Evolutionary conservation across 2,888 invertebrate genomes (phyloP).

Genomic region (Drosophila nr. perissopoda): DNA sequence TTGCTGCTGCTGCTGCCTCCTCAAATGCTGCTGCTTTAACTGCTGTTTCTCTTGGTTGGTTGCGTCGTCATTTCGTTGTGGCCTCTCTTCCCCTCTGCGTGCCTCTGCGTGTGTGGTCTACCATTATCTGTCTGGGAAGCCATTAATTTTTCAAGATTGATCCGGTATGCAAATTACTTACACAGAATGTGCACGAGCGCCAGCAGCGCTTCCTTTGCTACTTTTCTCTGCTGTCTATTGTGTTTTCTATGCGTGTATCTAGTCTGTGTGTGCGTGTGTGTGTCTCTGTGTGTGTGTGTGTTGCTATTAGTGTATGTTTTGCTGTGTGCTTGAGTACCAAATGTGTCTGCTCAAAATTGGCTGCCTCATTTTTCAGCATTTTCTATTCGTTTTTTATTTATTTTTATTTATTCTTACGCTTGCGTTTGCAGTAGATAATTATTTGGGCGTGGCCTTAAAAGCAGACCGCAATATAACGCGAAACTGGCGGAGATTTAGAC

Average conservation of each 20-base stretch:
- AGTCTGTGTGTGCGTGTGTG: slow-evolving; percentile 2
- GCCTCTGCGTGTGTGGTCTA: slow-evolving; percentile 68
- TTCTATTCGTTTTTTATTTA: slow-evolving; percentile 15
- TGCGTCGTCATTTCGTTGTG: slow-evolving; percentile 28
- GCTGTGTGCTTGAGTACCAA: slow-evolving; percentile 35
- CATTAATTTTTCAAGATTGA: slow-evolving; percentile 84
- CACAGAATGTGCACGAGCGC: slow-evolving; percentile 72
- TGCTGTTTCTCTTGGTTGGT: slow-evolving; percentile 27
- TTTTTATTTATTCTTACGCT: slow-evolving; percentile 14
- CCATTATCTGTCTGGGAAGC: slow-evolving; percentile 83
- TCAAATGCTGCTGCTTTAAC: slow-evolving; percentile 29
- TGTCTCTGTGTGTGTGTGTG: slow-evolving; percentile 18
- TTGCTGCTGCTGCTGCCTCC: slow-evolving; percentile 44
- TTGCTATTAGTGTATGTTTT: slow-evolving; percentile 3
- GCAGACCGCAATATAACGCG: slow-evolving; percentile 33
- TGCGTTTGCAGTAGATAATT: slow-evolving; percentile 48
- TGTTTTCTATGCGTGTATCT: slow-evolving; percentile 34
- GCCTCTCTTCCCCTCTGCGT: slow-evolving; percentile 48
- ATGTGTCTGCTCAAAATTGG: slow-evolving; percentile 46
- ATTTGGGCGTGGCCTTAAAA: slow-evolving; percentile 46
- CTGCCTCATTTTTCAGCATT: slow-evolving; percentile 45
- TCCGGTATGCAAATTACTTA: slow-evolving; percentile 84
- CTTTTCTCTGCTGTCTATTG: slow-evolving; percentile 62
- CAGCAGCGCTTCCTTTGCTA: slow-evolving; percentile 67
- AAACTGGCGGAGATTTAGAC: slow-evolving; percentile 4